A percentile compares a stretch with the other conserved stretches of the same genome.
phyloP scores from a whole-genome alignment of 2,797 vertebrate genomes.

The Argya squamiceps region DNA sequence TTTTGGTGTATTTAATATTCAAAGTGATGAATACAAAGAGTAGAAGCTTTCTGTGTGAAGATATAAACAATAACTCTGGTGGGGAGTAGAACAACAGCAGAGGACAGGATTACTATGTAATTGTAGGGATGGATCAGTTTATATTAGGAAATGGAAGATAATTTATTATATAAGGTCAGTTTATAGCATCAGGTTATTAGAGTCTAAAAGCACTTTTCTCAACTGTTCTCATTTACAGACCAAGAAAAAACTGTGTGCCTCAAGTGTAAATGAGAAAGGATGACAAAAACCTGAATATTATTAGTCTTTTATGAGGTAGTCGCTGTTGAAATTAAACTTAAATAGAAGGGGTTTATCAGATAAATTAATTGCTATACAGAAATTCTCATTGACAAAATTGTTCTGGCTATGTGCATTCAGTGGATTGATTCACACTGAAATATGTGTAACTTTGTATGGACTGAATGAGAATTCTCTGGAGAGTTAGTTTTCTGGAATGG shows the following conservation, averaged over 20 bases:
- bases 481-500: not conserved
- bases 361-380: not conserved
- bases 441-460: not conserved
- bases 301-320: not conserved
- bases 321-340: not conserved
- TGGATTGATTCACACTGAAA: not conserved
- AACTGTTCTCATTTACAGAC: not conserved
- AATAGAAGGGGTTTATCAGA: not conserved
- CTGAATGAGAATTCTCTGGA: not conserved
- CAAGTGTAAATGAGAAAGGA: not conserved
- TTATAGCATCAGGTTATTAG: not conserved
- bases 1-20: not conserved
- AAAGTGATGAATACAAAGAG: not conserved
- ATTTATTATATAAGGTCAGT: not conserved
- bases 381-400: not conserved
- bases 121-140: not conserved
- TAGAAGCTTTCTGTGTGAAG: not conserved
- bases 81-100: not conserved
- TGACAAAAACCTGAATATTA: not conserved
- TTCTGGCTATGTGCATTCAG: not conserved
- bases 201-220: not conserved
- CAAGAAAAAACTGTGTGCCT: not conserved
- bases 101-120: not conserved
- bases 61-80: not conserved
- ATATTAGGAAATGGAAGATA: not conserved